These are phyloP conservation scores for Temnothorax nylanderi DNA, from an alignment of 1,140 invertebrate genomes.

Conservation along the genomic window DNA sequence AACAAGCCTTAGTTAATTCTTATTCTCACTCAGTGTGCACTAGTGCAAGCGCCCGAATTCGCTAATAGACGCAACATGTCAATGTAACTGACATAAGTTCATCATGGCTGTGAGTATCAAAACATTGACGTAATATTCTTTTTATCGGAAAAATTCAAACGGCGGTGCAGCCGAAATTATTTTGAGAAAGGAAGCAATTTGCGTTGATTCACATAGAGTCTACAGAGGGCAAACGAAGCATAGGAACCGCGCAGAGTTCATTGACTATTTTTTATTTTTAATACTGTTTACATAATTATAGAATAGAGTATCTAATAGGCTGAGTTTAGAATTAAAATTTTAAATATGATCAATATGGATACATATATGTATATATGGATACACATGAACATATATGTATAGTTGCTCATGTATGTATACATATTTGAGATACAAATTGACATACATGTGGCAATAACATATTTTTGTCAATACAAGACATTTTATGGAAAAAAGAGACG, in stretches of 20 bases:
- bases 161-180: neutral
- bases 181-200: conserved; percentile 34
- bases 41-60: too few species aligned
- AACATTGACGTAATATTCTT: conserved; percentile 11
- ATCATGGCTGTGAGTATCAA: conserved; percentile 67
- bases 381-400: conserved; percentile 48
- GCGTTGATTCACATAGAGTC: conserved; percentile 28
- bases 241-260: conserved; percentile 32
- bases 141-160: neutral
- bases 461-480: conserved; percentile 66
- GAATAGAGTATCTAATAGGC: conserved; percentile 56
- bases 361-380: conserved; percentile 25
- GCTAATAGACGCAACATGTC: conserved; percentile 6
- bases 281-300: conserved; percentile 71
- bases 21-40: too few species aligned
- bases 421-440: conserved; percentile 19
- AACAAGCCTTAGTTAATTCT: too few species aligned
- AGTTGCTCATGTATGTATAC: conserved; percentile 42
- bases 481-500: conserved; percentile 46
- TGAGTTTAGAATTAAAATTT: conserved; percentile 50
- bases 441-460: conserved; percentile 72
- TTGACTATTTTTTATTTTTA: conserved; percentile 76
- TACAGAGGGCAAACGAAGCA: conserved; percentile 17
- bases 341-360: conserved; percentile 60
- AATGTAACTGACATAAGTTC: conserved; percentile 60